Conservation (phyloP, 2,888 invertebrate species). For the Melikaiella ostensackeni region DNA sequence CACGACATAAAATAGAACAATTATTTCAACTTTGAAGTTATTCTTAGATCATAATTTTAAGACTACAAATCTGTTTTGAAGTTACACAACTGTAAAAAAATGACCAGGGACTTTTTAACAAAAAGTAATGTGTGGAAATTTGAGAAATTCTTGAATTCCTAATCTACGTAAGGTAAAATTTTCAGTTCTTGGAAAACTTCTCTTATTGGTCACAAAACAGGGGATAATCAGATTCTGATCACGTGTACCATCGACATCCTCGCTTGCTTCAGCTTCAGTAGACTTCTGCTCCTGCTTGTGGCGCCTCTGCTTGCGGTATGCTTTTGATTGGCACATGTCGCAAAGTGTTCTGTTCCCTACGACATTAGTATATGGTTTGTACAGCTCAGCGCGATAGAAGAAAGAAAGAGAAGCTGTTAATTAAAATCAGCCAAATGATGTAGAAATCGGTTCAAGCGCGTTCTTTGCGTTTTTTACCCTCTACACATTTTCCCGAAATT, state of each 20-base stretch:
- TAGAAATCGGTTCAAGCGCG: conserved; percentile 15
- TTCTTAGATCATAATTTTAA: too few relatives aligned
- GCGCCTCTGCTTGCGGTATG: conserved; percentile 83
- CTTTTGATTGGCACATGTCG: conserved; percentile 89
- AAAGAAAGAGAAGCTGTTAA: conserved; percentile 21
- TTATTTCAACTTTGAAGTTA: too few relatives aligned
- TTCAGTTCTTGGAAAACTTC: conserved; percentile 18
- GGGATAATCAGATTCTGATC: conserved; percentile 42
- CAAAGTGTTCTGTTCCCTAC: conserved; percentile 95
- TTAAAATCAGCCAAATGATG: conserved; percentile 5
- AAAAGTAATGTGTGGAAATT: too few relatives aligned
- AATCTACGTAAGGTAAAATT: background rate
- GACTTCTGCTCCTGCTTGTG: conserved; percentile 81
- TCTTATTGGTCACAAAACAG: conserved; percentile 20
- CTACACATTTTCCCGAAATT: background rate
- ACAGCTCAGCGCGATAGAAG: conserved; percentile 52
- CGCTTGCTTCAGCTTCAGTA: conserved; percentile 72
- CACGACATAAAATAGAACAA: too few relatives aligned
- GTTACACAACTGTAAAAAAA: too few relatives aligned
- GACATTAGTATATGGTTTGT: conserved; percentile 70
- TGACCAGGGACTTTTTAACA: too few relatives aligned
- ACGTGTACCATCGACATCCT: conserved; percentile 78
- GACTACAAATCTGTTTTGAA: too few relatives aligned
- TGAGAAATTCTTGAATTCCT: background rate
- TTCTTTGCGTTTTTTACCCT: conserved; percentile 21